Conservation (phyloP, 2,888 invertebrate genomes). For the Odontomyia ornata region DNA sequence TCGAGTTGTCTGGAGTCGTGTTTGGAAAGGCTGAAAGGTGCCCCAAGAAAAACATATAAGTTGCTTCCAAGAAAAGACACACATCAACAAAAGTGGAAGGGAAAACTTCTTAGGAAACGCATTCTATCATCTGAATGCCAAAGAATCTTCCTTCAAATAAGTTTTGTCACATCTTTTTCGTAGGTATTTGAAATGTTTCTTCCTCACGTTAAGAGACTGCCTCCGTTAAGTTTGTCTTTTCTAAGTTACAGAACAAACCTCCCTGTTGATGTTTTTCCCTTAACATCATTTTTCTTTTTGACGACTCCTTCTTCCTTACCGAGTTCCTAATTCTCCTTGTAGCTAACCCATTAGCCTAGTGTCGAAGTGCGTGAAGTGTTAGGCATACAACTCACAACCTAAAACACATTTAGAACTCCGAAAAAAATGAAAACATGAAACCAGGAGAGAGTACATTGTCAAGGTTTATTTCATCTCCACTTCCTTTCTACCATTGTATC, state of each 20-base stretch:
- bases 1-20: too few species aligned
- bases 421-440: not conserved
- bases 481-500: not conserved
- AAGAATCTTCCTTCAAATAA: slow-evolving; percentile 22
- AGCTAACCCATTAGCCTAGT: not conserved
- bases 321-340: not conserved
- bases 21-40: too few species aligned
- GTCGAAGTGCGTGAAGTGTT: slow-evolving; percentile 9
- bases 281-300: too few species aligned
- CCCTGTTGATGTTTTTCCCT: too few species aligned
- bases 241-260: too few species aligned
- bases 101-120: not conserved
- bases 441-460: not conserved
- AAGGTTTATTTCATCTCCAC: not conserved
- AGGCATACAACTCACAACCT: slow-evolving; percentile 9
- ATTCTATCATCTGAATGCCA: not conserved
- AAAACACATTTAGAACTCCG: not conserved
- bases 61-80: not conserved
- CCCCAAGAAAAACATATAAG: too few species aligned
- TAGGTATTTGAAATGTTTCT: slow-evolving; percentile 20
- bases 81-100: slow-evolving; percentile 3
- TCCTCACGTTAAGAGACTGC: not conserved
- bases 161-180: slow-evolving; percentile 34
- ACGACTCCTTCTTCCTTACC: not conserved
- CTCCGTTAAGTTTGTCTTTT: not conserved